Conservation (phyloP, 2,113 vertebrate genomes). For the Phalacrocorax aristotelis region DNA sequence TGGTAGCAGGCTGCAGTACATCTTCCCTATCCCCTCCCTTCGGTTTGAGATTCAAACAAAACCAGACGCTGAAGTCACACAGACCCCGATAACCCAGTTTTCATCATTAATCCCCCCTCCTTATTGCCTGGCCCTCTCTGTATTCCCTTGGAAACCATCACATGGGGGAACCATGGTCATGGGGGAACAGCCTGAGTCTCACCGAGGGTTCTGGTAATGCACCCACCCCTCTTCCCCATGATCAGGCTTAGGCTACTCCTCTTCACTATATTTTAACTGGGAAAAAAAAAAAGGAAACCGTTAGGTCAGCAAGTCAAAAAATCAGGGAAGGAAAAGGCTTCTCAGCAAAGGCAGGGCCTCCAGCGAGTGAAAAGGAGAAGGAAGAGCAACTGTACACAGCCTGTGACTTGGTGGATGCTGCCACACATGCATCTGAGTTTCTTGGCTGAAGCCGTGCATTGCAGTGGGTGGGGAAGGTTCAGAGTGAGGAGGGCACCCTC, state of each 20-base stretch:
- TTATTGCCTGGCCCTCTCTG: neutral
- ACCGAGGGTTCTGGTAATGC: neutral
- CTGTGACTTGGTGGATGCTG: neutral
- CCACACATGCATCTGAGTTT: neutral
- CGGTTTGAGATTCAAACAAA: neutral
- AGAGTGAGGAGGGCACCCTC: neutral
- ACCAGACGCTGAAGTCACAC: neutral
- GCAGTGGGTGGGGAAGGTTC: neutral
- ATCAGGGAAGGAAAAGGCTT: conserved; percentile 29
- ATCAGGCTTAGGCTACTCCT: neutral
- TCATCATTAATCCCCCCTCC: neutral
- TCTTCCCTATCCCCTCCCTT: neutral
- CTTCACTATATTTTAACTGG: neutral
- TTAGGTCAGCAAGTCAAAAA: conserved; percentile 23
- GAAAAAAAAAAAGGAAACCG: neutral
- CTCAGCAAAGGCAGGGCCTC: neutral
- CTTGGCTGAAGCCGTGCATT: neutral
- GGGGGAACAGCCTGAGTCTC: neutral
- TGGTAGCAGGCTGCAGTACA: neutral
- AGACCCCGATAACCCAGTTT: neutral
- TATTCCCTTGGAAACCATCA: neutral
- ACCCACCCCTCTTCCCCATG: neutral
- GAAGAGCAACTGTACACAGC: neutral
- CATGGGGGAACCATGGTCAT: neutral
- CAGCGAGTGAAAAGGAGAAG: conserved; percentile 41